Conservation (phyloP, 2,113 vertebrate species). For the Cromileptes altivelis region DNA sequence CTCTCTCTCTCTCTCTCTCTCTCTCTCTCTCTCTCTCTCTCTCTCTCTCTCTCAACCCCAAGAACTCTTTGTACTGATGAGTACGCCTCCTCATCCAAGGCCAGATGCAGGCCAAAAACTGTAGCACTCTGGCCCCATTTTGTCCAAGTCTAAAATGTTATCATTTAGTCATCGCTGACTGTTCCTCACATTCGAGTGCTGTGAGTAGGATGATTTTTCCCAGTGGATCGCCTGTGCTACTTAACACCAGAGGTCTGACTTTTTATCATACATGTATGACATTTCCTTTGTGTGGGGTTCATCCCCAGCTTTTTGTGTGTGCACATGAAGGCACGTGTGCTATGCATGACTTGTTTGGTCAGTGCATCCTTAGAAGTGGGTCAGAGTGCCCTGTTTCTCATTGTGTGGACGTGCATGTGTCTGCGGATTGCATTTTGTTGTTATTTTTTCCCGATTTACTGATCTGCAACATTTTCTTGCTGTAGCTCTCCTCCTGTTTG, state of each 20-base stretch:
- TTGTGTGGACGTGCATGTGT: constrained; percentile 63
- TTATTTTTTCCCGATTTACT: constrained; percentile 76
- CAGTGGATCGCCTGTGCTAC: constrained; percentile 22
- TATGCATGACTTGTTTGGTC: constrained; percentile 77
- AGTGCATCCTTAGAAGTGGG: constrained; percentile 76
- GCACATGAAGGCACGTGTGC: constrained; percentile 48
- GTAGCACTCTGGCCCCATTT: constrained; percentile 37
- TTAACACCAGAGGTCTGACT: constrained; percentile 50
- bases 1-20: constrained; percentile 61
- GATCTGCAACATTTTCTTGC: constrained; percentile 68
- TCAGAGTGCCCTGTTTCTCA: constrained; percentile 80
- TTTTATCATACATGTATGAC: constrained; percentile 49
- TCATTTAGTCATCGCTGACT: constrained; percentile 23
- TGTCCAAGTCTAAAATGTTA: constrained; percentile 29
- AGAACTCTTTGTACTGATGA: constrained; percentile 74
- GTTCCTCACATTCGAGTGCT: constrained; percentile 26
- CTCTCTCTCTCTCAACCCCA: constrained; percentile 57
- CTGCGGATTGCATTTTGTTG: constrained; percentile 67
- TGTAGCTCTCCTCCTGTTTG: constrained; percentile 59
- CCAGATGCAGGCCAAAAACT: constrained; percentile 61
- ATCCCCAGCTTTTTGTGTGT: constrained; percentile 37
- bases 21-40: constrained; percentile 59
- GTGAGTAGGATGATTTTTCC: constrained; percentile 25
- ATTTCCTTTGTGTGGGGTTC: constrained; percentile 55
- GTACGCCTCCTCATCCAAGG: constrained; percentile 47